Evolutionary conservation across 2,888 invertebrate species (phyloP).

Genomic region (Entomobrya multifasciata): DNA sequence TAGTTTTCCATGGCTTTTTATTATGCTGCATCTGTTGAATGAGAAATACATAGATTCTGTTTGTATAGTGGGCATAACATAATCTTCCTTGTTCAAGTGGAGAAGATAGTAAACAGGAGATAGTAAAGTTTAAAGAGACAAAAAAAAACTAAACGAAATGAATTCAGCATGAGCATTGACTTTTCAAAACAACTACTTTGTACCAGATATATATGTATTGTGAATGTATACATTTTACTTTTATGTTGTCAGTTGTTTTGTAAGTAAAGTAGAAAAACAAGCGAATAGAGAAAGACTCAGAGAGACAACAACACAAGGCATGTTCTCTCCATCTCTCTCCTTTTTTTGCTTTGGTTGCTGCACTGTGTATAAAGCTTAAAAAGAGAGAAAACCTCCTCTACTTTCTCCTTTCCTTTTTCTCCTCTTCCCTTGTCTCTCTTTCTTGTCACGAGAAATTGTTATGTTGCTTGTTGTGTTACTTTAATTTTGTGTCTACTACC

Average conservation of each 20-base stretch:
- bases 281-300: constrained; percentile 35
- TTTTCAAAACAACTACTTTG: not conserved
- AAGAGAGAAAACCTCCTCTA: constrained; percentile 33
- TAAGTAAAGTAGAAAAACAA: constrained; percentile 39
- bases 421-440: constrained; percentile 38
- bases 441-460: constrained; percentile 57
- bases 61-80: constrained; percentile 6
- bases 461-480: constrained; percentile 42
- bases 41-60: constrained; percentile 6
- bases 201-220: not conserved
- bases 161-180: constrained; percentile 13
- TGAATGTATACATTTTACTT: not conserved
- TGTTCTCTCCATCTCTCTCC: too few relatives aligned
- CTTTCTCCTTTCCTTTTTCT: constrained; percentile 44
- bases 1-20: not conserved
- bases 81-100: constrained; percentile 16
- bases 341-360: not conserved
- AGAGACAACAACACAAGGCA: not conserved
- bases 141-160: constrained; percentile 16
- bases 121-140: not conserved
- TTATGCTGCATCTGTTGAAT: not conserved
- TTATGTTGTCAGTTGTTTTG: constrained; percentile 40
- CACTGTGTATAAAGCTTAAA: constrained; percentile 32
- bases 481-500: too few relatives aligned
- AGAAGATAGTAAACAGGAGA: not conserved